phyloP scores from a whole-genome alignment of 1,140 invertebrate species.

The Phymorhynchus buccinoides region DNA sequence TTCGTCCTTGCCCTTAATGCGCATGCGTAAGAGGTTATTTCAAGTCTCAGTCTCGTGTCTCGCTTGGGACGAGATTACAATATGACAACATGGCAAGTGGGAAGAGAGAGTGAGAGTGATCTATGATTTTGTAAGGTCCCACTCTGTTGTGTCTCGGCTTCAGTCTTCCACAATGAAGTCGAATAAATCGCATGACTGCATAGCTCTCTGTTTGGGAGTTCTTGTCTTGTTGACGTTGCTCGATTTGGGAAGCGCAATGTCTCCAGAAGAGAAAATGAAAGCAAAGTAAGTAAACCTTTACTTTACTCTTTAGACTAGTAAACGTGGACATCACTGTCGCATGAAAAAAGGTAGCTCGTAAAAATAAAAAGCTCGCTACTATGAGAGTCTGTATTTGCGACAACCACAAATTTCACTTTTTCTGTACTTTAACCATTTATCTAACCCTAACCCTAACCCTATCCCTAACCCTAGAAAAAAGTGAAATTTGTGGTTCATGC shows the following conservation, averaged over 20 bases:
- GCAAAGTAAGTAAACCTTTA: slow-evolving; percentile 24
- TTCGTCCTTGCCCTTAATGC: not conserved
- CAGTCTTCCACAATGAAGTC: not conserved
- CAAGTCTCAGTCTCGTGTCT: slow-evolving; percentile 28
- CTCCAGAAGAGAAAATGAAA: slow-evolving; percentile 30
- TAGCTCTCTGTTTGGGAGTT: slow-evolving; percentile 11
- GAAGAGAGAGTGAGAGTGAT: not conserved
- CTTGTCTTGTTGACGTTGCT: slow-evolving; percentile 5
- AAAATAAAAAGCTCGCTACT: too few species aligned
- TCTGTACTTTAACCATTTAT: too few species aligned
- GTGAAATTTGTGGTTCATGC: too few species aligned
- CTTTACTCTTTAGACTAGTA: too few species aligned
- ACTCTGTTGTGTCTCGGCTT: not conserved
- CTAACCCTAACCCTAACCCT: too few species aligned
- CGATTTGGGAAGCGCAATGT: not conserved
- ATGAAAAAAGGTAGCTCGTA: too few species aligned
- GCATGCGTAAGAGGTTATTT: not conserved
- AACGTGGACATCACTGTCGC: too few species aligned
- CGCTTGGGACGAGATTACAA: slow-evolving; percentile 3
- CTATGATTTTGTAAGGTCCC: not conserved
- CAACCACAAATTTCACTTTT: too few species aligned
- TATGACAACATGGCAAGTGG: slow-evolving; percentile 39
- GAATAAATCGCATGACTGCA: not conserved
- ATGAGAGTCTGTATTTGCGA: too few species aligned
- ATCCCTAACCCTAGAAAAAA: too few species aligned